Evolutionary conservation across 2,113 vertebrate genomes (phyloP).

Genomic region (Oxygymnocypris stewartii): DNA sequence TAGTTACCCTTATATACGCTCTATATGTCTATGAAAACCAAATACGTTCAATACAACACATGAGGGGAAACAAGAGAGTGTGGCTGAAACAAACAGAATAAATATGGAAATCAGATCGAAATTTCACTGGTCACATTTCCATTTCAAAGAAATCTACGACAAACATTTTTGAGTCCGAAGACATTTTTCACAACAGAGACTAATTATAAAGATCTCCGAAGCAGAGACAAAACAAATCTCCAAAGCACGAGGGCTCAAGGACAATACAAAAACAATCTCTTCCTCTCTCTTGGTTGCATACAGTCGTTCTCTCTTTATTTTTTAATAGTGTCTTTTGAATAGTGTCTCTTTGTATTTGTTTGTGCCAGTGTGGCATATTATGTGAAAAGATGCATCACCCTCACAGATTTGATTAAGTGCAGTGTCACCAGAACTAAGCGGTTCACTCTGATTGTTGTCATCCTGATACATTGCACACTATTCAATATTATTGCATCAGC

Average conservation of each 20-base stretch:
- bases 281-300: slow-evolving; percentile 6
- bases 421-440: slow-evolving; percentile 36
- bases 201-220: slow-evolving; percentile 52
- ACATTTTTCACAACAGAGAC: slow-evolving; percentile 44
- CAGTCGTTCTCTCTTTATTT: background rate
- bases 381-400: slow-evolving; percentile 42
- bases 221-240: slow-evolving; percentile 1
- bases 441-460: slow-evolving; percentile 48
- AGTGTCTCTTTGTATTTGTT: slow-evolving; percentile 17
- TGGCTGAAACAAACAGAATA: background rate
- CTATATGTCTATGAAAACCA: background rate
- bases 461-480: slow-evolving; percentile 45
- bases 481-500: slow-evolving; percentile 49
- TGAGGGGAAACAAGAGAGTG: background rate
- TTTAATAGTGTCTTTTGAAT: slow-evolving; percentile 37
- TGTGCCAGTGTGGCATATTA: slow-evolving; percentile 25
- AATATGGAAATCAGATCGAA: slow-evolving; percentile 26
- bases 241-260: slow-evolving; percentile 44
- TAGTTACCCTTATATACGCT: background rate
- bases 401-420: slow-evolving; percentile 36
- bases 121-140: slow-evolving; percentile 42
- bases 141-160: slow-evolving; percentile 48
- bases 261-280: slow-evolving; percentile 40
- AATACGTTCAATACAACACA: background rate
- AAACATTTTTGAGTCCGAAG: slow-evolving; percentile 37